A percentile compares a stretch with the other conserved stretches of the same genome.
Evolutionary conservation across 2,888 invertebrate species (phyloP).

Genomic region (Cheilosia vulpina): DNA sequence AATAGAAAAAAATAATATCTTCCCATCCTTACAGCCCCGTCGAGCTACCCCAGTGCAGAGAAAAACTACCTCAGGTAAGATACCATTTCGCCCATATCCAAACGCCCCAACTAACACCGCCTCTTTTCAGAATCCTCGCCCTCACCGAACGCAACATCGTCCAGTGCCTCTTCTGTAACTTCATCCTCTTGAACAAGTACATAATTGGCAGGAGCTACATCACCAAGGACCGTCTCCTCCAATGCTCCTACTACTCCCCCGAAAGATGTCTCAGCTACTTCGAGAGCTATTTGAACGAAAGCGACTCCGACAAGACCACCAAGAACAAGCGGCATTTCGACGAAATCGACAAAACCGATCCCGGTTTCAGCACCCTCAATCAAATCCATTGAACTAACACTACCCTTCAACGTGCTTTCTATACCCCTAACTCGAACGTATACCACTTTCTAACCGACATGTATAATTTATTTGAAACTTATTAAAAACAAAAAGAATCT

Average conservation of each 20-base stretch:
- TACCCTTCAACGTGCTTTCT: not conserved
- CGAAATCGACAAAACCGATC: slow-evolving; percentile 68
- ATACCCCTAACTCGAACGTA: not conserved
- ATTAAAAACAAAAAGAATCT: slow-evolving; percentile 2
- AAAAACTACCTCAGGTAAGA: slow-evolving; percentile 61
- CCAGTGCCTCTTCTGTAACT: slow-evolving; percentile 63
- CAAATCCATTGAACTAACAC: slow-evolving; percentile 58
- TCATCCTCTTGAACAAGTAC: slow-evolving; percentile 62
- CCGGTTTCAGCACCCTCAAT: slow-evolving; percentile 64
- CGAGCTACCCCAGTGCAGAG: slow-evolving; percentile 34
- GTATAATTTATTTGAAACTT: slow-evolving; percentile 13
- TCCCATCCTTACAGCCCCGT: slow-evolving; percentile 26
- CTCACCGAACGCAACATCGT: slow-evolving; percentile 63
- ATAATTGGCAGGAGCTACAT: slow-evolving; percentile 60
- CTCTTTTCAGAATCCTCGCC: slow-evolving; percentile 44
- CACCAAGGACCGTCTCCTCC: slow-evolving; percentile 54
- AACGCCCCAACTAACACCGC: not conserved
- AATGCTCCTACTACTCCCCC: slow-evolving; percentile 64
- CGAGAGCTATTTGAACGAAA: slow-evolving; percentile 66
- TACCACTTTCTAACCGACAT: slow-evolving; percentile 26
- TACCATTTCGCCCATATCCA: not conserved
- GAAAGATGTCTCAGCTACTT: slow-evolving; percentile 65
- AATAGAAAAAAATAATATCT: too few relatives aligned
- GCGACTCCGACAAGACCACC: slow-evolving; percentile 43
- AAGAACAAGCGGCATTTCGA: slow-evolving; percentile 66